These are phyloP conservation scores for Pediacus dermestoides DNA, from an alignment of 2,888 invertebrate genomes.

Conservation along the genomic window DNA sequence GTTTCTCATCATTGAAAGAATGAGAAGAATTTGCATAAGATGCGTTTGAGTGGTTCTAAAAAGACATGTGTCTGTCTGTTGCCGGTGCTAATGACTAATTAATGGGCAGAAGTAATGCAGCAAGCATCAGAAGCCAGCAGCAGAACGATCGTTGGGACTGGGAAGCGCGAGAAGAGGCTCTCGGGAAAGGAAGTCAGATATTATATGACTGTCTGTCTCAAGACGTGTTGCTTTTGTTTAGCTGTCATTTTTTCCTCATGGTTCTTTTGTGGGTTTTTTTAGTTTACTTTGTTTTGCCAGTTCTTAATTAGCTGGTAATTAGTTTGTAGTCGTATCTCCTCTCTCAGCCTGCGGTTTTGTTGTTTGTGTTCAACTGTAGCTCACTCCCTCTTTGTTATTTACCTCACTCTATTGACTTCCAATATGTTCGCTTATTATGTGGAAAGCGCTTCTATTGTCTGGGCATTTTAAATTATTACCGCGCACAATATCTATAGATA, in stretches of 20 bases:
- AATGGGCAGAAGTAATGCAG: conserved; percentile 19
- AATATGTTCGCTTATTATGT: too few species aligned
- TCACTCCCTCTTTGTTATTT: too few species aligned
- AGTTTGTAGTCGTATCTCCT: conserved; percentile 26
- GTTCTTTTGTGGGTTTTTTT: conserved; percentile 5
- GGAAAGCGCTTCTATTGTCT: too few species aligned
- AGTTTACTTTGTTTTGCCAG: conserved; percentile 30
- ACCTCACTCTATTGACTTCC: too few species aligned
- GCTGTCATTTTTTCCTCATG: conserved; percentile 21
- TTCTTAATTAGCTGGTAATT: conserved; percentile 39
- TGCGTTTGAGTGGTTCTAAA: conserved; percentile 18
- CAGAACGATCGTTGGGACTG: neutral
- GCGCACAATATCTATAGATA: too few species aligned
- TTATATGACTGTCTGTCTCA: conserved; percentile 36
- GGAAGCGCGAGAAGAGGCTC: neutral
- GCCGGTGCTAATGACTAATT: conserved; percentile 32
- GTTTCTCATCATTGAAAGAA: conserved; percentile 22
- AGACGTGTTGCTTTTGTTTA: conserved; percentile 27
- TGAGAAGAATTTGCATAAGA: conserved; percentile 28
- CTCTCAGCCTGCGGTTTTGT: conserved; percentile 20
- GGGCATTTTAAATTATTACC: too few species aligned
- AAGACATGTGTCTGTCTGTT: conserved; percentile 30
- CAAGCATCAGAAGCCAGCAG: conserved; percentile 5
- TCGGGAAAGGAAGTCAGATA: conserved; percentile 41
- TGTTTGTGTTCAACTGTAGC: too few species aligned